Base-by-base conservation (phyloP, 1,140 invertebrate species). In the Heliothis virescens region DNA sequence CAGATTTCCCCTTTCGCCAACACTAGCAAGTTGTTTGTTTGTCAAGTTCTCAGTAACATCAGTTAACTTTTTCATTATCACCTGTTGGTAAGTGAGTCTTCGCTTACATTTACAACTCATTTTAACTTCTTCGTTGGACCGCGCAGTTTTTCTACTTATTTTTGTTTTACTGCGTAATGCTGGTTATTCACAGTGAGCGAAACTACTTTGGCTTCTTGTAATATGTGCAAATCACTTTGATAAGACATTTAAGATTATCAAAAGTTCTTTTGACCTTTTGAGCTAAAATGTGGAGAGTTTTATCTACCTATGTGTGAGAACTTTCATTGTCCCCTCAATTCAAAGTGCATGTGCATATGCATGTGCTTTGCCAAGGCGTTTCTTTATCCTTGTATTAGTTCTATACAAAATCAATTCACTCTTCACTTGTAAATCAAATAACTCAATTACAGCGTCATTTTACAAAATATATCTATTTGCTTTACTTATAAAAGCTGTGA, bases 11-110 rank as follows among this genome's bases (percentile, higher is more conserved):
- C 67, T 21, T 71, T 53, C 15, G 13, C 3, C 48, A 71, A 50
- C 48, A 29, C 67, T 71, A 65, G 48, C 26, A 18, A 55, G 60
- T 63, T 62, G 48, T 76, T 65, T 76, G 60, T 76, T 60, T 52
- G 48, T 50, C 57, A 60, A 63, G 18, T 65, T 76, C 41, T 48
- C 41, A 41, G 60, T 76, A 60, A 60, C 72, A 41, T 41, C 34
- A 34, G 72, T 75, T 75, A 76, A 76, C 60, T 76, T 76, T 76
- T 65, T 62, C 74, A 76, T 76, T 76, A 76, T 76, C 74, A 76
- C 74, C 74, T 76, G 74, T 65, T 76, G 60, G 59, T 10, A 41
- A 76, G 48, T 65, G 47, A 48, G 60, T 55, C 74, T 76, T 76
- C 60, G 34, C 74, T 53, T 76, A 76, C 73, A 76, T 76, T 76